These are phyloP conservation scores for Mythimna albipuncta DNA, from an alignment of 2,888 invertebrate genomes.

Conservation along the genomic window DNA sequence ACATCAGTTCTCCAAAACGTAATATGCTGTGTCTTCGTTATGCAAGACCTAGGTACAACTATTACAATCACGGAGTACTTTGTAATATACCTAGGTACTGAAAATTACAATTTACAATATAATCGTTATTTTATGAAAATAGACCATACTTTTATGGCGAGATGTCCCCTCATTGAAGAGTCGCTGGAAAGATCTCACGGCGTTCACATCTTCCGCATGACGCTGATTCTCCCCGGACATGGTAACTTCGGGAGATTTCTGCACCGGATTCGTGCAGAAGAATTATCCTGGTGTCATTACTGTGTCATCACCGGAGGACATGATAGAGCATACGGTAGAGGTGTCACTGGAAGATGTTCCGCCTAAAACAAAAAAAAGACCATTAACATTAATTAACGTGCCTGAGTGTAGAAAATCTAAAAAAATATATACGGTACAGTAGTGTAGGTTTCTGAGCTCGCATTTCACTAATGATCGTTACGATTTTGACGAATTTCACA, in stretches of 20 bases:
- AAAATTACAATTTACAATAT: neutral
- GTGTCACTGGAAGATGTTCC: too few species aligned
- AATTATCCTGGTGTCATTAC: too few species aligned
- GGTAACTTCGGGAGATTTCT: too few species aligned
- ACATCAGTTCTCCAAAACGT: neutral
- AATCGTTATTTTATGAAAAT: neutral
- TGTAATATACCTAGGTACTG: too few species aligned
- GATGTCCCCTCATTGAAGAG: too few species aligned
- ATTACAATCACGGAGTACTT: neutral
- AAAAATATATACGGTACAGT: neutral
- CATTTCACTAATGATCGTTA: neutral
- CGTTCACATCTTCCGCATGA: too few species aligned
- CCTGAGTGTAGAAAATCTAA: neutral
- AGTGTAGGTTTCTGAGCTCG: neutral
- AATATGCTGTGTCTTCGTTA: neutral
- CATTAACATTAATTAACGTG: slow-evolving; percentile 1
- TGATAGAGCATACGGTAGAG: too few species aligned
- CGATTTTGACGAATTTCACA: neutral
- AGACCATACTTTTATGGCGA: too few species aligned
- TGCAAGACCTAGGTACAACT: neutral
- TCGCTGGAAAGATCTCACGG: too few species aligned
- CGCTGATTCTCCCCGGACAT: too few species aligned
- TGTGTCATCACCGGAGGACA: too few species aligned
- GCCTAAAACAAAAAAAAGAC: neutral
- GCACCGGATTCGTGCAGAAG: too few species aligned